Base-by-base conservation (phyloP, 2,888 invertebrate species). In the Drosophila ustulata region DNA sequence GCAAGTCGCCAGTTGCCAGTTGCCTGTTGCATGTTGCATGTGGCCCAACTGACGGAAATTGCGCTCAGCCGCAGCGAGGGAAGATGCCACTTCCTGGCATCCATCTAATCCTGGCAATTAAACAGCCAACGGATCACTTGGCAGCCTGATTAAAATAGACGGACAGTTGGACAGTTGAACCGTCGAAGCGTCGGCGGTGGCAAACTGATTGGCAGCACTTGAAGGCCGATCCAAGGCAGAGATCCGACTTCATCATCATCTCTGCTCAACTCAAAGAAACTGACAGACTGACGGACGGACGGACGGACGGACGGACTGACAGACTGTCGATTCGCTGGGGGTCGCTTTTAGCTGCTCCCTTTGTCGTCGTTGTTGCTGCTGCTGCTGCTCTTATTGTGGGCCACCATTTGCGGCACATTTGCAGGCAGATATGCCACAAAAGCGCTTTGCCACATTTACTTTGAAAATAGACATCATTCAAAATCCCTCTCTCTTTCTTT, bases 381-480 rank as follows among this genome's bases (percentile, higher is more conserved):
- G 6, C 30, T 62, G 34, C 46, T 37, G 63, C 8, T 32, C 13
- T n/a, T 8, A 39, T 39, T 39, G 18, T 41, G 39, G 18, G 39
- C 69, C 73, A 69, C 65, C 75, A 71, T 81, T 80, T 72, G 74
- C 64, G 89, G 82, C 77, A 88, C 89, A 86, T 81, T 89, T 89
- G 72, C 66, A 56, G 43, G 53, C 46, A 74, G 59, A 71, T 69
- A 82, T 78, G 71, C 74, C 76, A 51, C 62, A 46, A 51, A 59
- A 57, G 51, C 80, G 75, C 76, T 79, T 65, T 82, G 88, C 84
- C 68, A 75, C 88, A 89, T 89, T 89, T 81, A 76, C 81, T 73
- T 68, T 77, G 59, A 67, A 90, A 87, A 82, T 89, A 89, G 89
- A 79, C 80, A 86, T 82, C 84, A 70, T 71, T 83, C 80, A 70